Evolutionary conservation across 2,797 vertebrate genomes (phyloP), one percentile per base, ranked within the genome.

Genomic region (Notolabrus celidotus): DNA sequence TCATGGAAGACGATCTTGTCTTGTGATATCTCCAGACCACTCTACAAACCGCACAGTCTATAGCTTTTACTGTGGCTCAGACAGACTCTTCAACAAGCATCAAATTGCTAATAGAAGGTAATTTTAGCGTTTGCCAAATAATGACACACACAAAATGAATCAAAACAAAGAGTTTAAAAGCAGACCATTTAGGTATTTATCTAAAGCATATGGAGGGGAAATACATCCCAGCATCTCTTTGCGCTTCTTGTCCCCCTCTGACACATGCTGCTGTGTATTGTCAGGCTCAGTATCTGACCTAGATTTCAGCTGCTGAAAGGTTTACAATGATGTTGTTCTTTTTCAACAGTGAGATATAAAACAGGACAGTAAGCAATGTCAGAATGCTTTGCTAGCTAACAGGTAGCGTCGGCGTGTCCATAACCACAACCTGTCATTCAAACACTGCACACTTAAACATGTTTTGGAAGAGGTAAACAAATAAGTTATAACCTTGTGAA

Each of bases 171-270:
- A 69, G 27, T 39, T 71, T 16, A 51, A 70, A 87, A 77, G 27
- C 45, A 77, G 57, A 54, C 46, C 55, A 64, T 64, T 65, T 62
- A 53, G 81, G 82, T 85, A 78, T 84, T 88, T 80, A 90, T 89
- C 70, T 45, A 57, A 88, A 83, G 65, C 85, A 91, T 86, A 85
- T 90, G 86, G 82, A 81, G 54, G 46, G 41, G 51, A 36, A 72
- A 55, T 29, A 16, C 5, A 0, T 74, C 71, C 79, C 82, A 78
- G 66, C 51, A 78, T 85, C 69, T 65, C 73, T 86, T 75, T 80
- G 70, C 63, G 78, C 69, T 67, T 73, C 31, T 70, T 41, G 64
- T 68, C 33, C 25, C 56, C 12, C 17, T 47, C 38, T 56, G 60
- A 71, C 73, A 77, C 22, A 54, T 52, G 60, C 58, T 52, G 60